phyloP scores from a whole-genome alignment of 2,888 invertebrate species.

The Phyto melanocephala region DNA sequence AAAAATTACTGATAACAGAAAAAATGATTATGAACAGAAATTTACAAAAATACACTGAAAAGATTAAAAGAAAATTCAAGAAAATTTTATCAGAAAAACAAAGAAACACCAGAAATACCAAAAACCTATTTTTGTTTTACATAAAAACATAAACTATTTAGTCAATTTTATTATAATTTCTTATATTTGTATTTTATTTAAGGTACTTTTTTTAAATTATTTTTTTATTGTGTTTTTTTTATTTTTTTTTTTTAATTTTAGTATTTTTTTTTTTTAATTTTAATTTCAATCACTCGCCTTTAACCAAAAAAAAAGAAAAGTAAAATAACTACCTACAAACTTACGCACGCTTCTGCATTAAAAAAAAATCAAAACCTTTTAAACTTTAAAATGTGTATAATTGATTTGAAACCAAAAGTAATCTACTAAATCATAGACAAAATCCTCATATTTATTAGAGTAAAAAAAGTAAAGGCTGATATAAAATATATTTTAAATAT shows the following conservation, averaged over 20 bases:
- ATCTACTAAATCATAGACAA: slow-evolving; percentile 52
- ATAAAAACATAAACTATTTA: background rate
- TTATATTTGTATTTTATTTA: background rate
- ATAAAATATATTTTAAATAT: slow-evolving; percentile 37
- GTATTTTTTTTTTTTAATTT: slow-evolving; percentile 48
- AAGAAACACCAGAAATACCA: slow-evolving; percentile 43
- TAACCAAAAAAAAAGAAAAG: slow-evolving; percentile 57
- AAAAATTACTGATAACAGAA: slow-evolving; percentile 32
- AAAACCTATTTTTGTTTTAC: slow-evolving; percentile 24
- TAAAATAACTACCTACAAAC: slow-evolving; percentile 68
- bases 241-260: background rate
- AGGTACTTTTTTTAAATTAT: slow-evolving; percentile 33
- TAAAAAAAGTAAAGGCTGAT: slow-evolving; percentile 4
- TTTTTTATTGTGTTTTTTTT: slow-evolving; percentile 29
- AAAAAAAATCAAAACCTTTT: slow-evolving; percentile 57
- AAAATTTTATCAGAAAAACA: slow-evolving; percentile 31
- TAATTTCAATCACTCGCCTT: slow-evolving; percentile 63
- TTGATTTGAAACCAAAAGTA: slow-evolving; percentile 34
- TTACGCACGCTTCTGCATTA: slow-evolving; percentile 78
- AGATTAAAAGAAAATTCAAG: background rate
- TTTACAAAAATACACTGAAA: slow-evolving; percentile 49
- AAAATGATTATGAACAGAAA: slow-evolving; percentile 54
- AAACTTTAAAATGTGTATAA: slow-evolving; percentile 51
- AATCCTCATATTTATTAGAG: slow-evolving; percentile 62
- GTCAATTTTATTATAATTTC: background rate